Evolutionary conservation across 1,140 invertebrate genomes (phyloP).

Genomic region (Drosophila bifasciata): DNA sequence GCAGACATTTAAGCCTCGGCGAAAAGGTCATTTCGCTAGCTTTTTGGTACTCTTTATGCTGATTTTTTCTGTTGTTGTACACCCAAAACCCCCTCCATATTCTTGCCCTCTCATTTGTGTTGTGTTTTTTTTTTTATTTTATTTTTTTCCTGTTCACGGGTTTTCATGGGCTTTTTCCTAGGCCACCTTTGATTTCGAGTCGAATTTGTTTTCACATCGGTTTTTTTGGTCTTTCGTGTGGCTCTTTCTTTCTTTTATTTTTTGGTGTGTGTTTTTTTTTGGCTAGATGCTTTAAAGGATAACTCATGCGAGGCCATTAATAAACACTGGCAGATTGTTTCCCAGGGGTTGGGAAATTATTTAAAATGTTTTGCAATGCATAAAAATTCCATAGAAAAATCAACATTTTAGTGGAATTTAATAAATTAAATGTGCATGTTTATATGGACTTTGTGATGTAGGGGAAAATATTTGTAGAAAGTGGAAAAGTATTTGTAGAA

Average conservation of each 20-base stretch:
- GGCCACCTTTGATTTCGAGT: constrained; percentile 63
- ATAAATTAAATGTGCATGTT: too few relatives aligned
- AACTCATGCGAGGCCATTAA: constrained; percentile 49
- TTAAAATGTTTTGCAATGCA: too few relatives aligned
- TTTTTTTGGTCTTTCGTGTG: constrained; percentile 51
- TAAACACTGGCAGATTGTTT: constrained; percentile 27
- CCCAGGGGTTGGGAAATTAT: not conserved
- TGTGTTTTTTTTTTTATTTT: constrained; percentile 22
- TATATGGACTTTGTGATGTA: too few relatives aligned
- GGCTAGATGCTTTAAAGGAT: constrained; percentile 34
- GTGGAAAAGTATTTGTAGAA: too few relatives aligned
- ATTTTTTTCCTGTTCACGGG: constrained; percentile 37
- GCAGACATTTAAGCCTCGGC: constrained; percentile 72
- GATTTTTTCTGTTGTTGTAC: constrained; percentile 42
- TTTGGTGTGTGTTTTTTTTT: constrained; percentile 34
- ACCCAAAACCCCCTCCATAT: not conserved
- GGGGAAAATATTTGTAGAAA: too few relatives aligned
- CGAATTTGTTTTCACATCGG: constrained; percentile 19
- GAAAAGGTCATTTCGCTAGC: constrained; percentile 78
- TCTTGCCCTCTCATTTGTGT: constrained; percentile 22
- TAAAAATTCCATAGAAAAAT: too few relatives aligned
- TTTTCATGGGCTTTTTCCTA: constrained; percentile 29
- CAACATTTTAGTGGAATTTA: too few relatives aligned
- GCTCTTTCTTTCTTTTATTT: constrained; percentile 31
- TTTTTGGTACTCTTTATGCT: constrained; percentile 71